Evolutionary conservation across 2,888 invertebrate genomes (phyloP), one percentile per base, ranked within the genome.

Genomic region (Nomada hirtipes): DNA sequence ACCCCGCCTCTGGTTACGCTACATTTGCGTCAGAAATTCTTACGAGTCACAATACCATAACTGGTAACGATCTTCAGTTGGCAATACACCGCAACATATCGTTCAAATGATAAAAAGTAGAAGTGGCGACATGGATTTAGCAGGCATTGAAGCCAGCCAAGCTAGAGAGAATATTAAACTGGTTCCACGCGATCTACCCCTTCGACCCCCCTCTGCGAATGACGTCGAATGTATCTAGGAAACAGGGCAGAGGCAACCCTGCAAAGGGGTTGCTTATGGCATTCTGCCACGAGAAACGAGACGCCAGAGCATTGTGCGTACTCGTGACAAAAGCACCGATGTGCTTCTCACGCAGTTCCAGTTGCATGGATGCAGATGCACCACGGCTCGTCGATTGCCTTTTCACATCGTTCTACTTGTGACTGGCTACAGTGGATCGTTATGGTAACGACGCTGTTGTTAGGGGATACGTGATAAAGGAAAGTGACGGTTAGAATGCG

Each of bases 241-340:
- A 75, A 57, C 67, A 61, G 75, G 81, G 69, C 82, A 68, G 73
- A 77, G 76, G 67, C 73, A 81, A 82, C 73, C 61, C 73, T 47
- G 77, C 53, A 42, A 52, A 55, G 64, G 75, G 70, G 70, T 75
- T 73, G 57, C 64, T 64, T 71, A 23, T 83, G 83, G 83, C 83
- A 75, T 9, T 11, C 7, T 82, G 83, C 83, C 83, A 83, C 68
- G 82, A 55, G 67, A 65, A 77, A 82, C 77, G 52, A 78, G 81
- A 81, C 29, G 59, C 18, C 36, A 18, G 29, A 23, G 75, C 63
- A 82, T 78, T 60, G 75, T 82, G 78, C 83, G 67, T 72, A 60
- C 36, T 59, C 70, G 76, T 64, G 65, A 83, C 82, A 76, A 84
- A 84, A 79, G 76, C 82, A 67, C 44, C 55, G 69, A 82, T 59